Evolutionary conservation across 2,113 vertebrate genomes (phyloP).

Genomic region (Coryphaenoides rupestris): DNA sequence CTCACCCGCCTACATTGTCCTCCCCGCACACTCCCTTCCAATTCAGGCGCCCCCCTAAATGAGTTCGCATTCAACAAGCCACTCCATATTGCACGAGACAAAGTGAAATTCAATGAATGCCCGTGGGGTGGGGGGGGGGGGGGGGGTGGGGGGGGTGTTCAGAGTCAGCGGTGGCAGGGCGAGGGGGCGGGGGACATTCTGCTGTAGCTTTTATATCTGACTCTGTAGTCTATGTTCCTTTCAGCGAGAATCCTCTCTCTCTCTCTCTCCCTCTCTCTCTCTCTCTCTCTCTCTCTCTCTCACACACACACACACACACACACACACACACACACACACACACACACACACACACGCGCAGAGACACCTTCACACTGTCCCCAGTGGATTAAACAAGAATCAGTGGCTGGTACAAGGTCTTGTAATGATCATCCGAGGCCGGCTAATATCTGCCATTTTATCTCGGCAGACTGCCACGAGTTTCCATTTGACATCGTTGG

Average conservation of each 20-base stretch:
- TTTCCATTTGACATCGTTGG: slow-evolving; percentile 62
- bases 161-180: no score
- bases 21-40: slow-evolving; percentile 23
- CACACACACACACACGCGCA: no score
- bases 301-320: no score
- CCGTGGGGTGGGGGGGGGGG: slow-evolving; percentile 13
- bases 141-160: slow-evolving; percentile 17
- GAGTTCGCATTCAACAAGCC: slow-evolving; percentile 55
- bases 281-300: no score
- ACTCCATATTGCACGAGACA: slow-evolving; percentile 38
- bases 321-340: no score
- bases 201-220: slow-evolving; percentile 24
- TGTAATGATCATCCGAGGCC: slow-evolving; percentile 48
- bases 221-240: slow-evolving; percentile 33
- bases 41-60: slow-evolving; percentile 40
- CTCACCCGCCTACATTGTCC: slow-evolving; percentile 25
- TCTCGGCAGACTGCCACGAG: slow-evolving; percentile 53
- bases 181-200: slow-evolving; percentile 14
- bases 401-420: slow-evolving; percentile 32
- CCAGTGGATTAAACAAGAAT: slow-evolving; percentile 60
- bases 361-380: slow-evolving; percentile 40
- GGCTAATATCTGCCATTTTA: slow-evolving; percentile 54
- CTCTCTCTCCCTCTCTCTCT: no score
- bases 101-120: slow-evolving; percentile 59
- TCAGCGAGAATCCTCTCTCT: slow-evolving; percentile 14